A percentile compares a stretch with the other conserved stretches of the same genome.
Conservation (phyloP, 2,113 vertebrate genomes). For the Acinonyx jubatus region DNA sequence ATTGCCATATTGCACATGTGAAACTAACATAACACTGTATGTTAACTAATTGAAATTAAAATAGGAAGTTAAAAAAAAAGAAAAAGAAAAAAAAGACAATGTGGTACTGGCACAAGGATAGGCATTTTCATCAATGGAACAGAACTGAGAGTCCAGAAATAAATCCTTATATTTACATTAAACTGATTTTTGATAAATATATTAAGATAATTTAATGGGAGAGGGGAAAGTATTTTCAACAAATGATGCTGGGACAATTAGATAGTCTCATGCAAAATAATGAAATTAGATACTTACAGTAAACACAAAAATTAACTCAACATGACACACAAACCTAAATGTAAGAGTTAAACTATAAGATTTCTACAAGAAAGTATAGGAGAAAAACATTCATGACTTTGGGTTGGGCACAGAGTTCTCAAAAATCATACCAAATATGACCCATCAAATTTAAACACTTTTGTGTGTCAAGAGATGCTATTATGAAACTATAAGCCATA, state of each 20-base stretch:
- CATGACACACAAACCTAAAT: background rate
- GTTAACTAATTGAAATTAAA: background rate
- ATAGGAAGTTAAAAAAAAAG: background rate
- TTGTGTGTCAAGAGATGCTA: background rate
- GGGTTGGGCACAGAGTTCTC: background rate
- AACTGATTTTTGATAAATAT: background rate
- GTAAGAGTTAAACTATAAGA: background rate
- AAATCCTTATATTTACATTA: background rate
- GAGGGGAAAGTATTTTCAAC: background rate
- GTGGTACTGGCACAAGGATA: background rate
- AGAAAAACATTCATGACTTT: background rate
- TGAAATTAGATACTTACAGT: background rate
- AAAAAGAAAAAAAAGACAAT: background rate
- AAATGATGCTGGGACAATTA: background rate
- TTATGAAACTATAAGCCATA: background rate
- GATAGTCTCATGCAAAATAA: background rate
- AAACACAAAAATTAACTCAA: background rate
- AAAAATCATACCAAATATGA: slow-evolving; percentile 1
- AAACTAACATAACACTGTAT: background rate
- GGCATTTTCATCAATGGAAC: background rate
- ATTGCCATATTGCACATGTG: background rate
- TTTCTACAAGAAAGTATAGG: background rate
- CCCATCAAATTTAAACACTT: background rate
- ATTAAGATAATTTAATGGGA: background rate
- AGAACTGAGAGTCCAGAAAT: background rate